A percentile compares a stretch with the other conserved stretches of the same genome.
These are phyloP conservation scores for Poicephalus meyeri DNA, from an alignment of 2,113 vertebrate genomes.

Conservation along the genomic window DNA sequence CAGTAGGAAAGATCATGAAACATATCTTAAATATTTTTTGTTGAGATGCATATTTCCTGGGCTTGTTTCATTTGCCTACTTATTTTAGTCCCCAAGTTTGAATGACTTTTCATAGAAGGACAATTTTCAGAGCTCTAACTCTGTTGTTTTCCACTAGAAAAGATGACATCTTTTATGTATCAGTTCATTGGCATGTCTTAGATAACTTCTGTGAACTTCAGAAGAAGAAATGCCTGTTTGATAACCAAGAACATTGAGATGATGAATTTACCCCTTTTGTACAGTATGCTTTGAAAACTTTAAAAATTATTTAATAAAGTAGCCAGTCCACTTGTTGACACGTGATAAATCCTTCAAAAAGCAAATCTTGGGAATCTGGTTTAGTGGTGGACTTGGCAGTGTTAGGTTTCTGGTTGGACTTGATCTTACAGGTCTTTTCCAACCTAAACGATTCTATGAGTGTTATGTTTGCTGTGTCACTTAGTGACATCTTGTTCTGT, in stretches of 20 bases:
- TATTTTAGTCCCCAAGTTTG: neutral
- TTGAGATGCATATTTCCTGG: neutral
- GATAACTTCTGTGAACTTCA: neutral
- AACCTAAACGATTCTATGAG: neutral
- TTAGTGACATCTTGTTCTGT: constrained; percentile 45
- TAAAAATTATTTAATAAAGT: neutral
- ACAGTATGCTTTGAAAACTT: neutral
- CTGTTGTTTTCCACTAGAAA: neutral
- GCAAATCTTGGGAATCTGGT: neutral
- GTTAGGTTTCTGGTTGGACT: neutral
- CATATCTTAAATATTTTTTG: neutral
- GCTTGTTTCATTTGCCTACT: neutral
- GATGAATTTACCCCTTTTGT: neutral
- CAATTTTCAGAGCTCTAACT: neutral
- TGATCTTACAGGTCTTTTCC: neutral
- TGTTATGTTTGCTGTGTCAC: constrained; percentile 37
- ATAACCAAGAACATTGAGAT: neutral
- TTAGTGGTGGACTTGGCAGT: neutral
- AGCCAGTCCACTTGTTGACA: neutral
- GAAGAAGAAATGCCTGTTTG: neutral
- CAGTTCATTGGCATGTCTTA: neutral
- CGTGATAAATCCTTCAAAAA: neutral
- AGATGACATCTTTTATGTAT: neutral
- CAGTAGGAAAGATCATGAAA: neutral
- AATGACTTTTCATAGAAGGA: neutral